Conservation (phyloP, 1,140 invertebrate species). For the Macrotrachela quadricornifera region DNA sequence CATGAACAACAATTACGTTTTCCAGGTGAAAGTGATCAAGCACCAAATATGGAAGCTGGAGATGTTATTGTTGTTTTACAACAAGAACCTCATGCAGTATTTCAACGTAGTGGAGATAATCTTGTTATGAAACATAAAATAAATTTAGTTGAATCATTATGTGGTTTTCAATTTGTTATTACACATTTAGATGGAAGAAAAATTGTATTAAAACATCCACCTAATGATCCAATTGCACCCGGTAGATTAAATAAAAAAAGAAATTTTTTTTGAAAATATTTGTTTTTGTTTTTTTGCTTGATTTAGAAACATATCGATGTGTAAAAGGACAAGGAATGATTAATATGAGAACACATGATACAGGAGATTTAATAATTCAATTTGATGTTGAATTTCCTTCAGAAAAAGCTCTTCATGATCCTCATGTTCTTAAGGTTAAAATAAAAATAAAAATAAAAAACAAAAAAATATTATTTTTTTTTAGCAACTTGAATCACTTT, state of each 20-base stretch:
- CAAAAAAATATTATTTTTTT: neutral
- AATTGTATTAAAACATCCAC: constrained; percentile 54
- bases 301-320: constrained; percentile 43
- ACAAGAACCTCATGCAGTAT: constrained; percentile 57
- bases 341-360: constrained; percentile 73
- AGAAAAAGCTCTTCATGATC: constrained; percentile 42
- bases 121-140: constrained; percentile 46
- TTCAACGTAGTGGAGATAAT: constrained; percentile 55
- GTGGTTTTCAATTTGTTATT: constrained; percentile 73
- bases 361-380: constrained; percentile 66
- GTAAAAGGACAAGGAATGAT: constrained; percentile 79
- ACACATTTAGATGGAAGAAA: constrained; percentile 68
- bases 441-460: neutral
- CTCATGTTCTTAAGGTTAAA: neutral
- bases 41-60: constrained; percentile 45
- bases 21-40: constrained; percentile 73
- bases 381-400: constrained; percentile 66
- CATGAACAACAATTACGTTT: constrained; percentile 80
- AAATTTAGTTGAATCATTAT: constrained; percentile 68
- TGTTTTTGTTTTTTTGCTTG: no score
- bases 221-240: constrained; percentile 34
- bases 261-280: constrained; percentile 80
- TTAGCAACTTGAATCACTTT: constrained; percentile 5
- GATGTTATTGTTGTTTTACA: constrained; percentile 81
- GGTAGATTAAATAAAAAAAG: constrained; percentile 43